A percentile compares a stretch with the other conserved stretches of the same genome.
phyloP scores from a whole-genome alignment of 2,797 vertebrate genomes.

The Steatocranus sp. region DNA sequence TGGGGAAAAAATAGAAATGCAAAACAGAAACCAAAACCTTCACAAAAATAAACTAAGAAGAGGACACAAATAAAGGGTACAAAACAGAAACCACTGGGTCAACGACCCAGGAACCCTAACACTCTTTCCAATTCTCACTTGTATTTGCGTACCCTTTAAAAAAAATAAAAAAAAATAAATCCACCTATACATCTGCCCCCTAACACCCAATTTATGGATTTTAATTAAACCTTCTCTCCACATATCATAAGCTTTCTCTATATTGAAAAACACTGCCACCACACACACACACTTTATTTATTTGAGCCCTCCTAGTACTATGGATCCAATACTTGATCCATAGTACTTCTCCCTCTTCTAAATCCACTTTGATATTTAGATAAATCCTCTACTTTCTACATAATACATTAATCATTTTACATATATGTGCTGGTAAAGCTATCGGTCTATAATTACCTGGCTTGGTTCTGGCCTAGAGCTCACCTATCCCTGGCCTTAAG shows the following conservation, averaged over 20 bases:
- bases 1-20: neutral
- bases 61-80: neutral
- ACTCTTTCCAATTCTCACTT: fast-evolving
- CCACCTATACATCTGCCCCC: fast-evolving
- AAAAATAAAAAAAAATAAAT: neutral
- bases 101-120: neutral
- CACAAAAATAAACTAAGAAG: fast-evolving
- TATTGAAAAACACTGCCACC: neutral
- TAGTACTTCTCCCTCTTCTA: neutral
- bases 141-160: neutral
- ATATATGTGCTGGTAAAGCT: fast-evolving
- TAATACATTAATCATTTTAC: neutral
- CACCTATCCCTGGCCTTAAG: neutral
- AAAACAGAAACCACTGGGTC: fast-evolving
- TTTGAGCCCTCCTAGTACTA: neutral
- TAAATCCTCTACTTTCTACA: neutral
- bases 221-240: neutral
- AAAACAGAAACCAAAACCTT: neutral
- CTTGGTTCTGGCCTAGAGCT: fast-evolving
- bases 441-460: fast-evolving
- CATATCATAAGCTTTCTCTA: neutral
- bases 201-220: neutral
- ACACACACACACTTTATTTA: neutral
- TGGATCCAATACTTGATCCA: fast-evolving
- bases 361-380: neutral